A percentile compares a stretch with the other conserved stretches of the same genome.
Conservation (phyloP, 2,797 vertebrate genomes). For the Pipistrellus kuhlii region DNA sequence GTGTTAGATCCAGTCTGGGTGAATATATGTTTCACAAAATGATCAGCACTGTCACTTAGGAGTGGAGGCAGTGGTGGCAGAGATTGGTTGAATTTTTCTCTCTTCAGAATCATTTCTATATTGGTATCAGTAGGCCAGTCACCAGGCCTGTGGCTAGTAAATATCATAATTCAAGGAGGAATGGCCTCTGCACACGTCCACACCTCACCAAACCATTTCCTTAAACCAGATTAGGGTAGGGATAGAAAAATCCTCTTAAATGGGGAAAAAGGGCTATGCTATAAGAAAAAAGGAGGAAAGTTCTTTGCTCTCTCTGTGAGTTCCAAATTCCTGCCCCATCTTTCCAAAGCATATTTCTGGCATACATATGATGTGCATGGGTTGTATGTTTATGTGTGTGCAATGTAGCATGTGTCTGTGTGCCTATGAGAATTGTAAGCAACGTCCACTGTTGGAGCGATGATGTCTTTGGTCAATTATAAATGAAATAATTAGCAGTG, state of each 20-base stretch:
- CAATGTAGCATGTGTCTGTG: background rate
- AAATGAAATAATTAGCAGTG: slow-evolving; percentile 56
- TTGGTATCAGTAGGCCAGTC: background rate
- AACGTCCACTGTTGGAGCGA: background rate
- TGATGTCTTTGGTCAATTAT: background rate
- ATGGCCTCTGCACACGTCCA: background rate
- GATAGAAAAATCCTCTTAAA: slow-evolving; percentile 12
- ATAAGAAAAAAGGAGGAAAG: background rate
- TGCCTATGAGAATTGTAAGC: background rate
- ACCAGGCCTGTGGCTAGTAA: background rate
- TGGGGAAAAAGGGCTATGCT: background rate
- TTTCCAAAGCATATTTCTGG: background rate
- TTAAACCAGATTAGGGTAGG: background rate
- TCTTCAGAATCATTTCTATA: background rate
- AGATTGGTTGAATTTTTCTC: background rate
- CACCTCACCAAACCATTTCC: background rate
- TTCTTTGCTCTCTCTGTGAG: background rate
- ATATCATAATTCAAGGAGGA: background rate
- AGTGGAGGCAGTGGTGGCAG: too few species aligned
- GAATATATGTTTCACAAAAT: background rate
- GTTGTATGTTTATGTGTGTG: background rate
- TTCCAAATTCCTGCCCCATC: background rate
- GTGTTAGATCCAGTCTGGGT: background rate
- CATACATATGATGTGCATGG: background rate
- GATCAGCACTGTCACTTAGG: background rate